Percentiles rank a stretch among this genome's conserved stretches.
Conservation (phyloP, 2,113 vertebrate species). For the Vidua macroura region DNA sequence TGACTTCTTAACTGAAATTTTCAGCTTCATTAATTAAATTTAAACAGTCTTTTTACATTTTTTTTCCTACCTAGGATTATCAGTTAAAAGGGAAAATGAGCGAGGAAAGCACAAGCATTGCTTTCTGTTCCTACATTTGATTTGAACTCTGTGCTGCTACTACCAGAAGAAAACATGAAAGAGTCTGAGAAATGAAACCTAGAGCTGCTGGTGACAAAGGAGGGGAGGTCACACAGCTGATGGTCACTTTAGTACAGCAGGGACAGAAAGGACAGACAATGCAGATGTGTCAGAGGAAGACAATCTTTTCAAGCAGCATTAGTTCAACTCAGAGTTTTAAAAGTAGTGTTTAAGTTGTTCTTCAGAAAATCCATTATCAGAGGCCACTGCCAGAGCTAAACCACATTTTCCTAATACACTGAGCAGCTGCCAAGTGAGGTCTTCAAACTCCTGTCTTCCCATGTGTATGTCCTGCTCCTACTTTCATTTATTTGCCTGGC, state of each 20-base stretch:
- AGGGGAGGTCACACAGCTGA: accelerated
- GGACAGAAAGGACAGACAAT: background rate
- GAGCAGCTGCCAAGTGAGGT: background rate
- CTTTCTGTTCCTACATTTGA: background rate
- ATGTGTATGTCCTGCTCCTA: background rate
- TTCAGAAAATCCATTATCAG: background rate
- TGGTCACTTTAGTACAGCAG: background rate
- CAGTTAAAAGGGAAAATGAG: background rate
- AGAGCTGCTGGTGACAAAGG: background rate
- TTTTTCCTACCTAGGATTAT: background rate
- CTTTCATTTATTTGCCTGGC: background rate
- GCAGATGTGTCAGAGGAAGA: background rate
- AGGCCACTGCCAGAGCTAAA: background rate
- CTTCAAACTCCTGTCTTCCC: background rate
- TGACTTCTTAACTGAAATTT: background rate
- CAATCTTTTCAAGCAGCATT: background rate
- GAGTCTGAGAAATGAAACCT: background rate
- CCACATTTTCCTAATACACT: background rate
- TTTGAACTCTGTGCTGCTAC: background rate
- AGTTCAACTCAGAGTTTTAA: background rate
- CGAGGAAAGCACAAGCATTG: background rate
- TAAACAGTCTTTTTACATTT: background rate
- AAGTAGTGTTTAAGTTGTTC: background rate
- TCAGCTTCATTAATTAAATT: background rate
- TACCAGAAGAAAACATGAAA: background rate